phyloP scores from a whole-genome alignment of 2,113 vertebrate genomes.

The Papio anubis region DNA sequence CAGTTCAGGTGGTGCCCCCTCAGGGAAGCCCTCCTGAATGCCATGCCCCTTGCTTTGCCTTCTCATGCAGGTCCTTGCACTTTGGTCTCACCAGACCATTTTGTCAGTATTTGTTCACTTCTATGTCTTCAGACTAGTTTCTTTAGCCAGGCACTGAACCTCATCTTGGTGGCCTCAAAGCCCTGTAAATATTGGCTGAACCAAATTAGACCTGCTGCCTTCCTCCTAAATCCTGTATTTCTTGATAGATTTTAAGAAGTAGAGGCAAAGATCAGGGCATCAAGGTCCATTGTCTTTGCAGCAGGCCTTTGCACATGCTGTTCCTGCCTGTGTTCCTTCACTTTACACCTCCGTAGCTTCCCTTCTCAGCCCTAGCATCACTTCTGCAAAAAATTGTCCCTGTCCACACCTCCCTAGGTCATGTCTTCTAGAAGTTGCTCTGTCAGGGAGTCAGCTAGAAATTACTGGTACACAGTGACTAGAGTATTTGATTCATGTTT shows the following conservation, averaged over 20 bases:
- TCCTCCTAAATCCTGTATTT: constrained; percentile 2
- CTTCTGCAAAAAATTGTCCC: constrained; percentile 1
- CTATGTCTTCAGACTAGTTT: background rate
- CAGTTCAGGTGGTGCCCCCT: background rate
- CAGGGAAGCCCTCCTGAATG: background rate
- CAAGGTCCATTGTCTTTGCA: background rate
- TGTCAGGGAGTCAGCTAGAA: background rate
- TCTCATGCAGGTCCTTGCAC: background rate
- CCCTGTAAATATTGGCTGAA: background rate
- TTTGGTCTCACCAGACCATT: background rate
- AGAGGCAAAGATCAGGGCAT: background rate
- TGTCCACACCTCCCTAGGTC: background rate
- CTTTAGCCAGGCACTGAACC: background rate
- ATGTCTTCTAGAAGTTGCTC: background rate
- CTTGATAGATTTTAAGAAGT: constrained; percentile 26
- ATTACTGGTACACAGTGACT: background rate
- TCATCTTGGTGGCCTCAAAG: background rate
- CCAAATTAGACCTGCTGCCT: background rate
- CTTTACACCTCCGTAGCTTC: background rate
- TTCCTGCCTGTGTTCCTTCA: background rate
- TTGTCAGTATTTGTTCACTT: background rate
- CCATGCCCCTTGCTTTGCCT: background rate
- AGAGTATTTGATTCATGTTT: background rate
- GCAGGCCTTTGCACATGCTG: background rate
- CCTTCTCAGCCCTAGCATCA: background rate